Evolutionary conservation across 2,113 vertebrate genomes (phyloP).

Genomic region (Ahaetulla prasina): DNA sequence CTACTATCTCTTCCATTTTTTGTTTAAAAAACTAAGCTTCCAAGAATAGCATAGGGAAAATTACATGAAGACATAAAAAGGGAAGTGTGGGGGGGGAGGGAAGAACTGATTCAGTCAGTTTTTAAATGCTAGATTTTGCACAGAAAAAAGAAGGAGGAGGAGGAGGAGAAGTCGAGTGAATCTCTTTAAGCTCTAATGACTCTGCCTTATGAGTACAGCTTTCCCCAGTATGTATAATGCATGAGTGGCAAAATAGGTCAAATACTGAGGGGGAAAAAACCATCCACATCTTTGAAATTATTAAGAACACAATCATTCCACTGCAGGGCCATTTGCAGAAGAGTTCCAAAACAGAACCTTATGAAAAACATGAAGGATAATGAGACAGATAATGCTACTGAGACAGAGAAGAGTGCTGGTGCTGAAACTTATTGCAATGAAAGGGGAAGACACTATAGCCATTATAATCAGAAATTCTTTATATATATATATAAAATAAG

Average conservation of each 20-base stretch:
- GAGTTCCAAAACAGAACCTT: constrained; percentile 53
- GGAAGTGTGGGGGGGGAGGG: not conserved
- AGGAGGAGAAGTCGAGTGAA: constrained; percentile 39
- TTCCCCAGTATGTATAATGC: constrained; percentile 55
- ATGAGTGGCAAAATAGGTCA: constrained; percentile 66
- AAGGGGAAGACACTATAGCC: constrained; percentile 38
- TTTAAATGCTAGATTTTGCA: constrained; percentile 53
- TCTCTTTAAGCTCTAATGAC: constrained; percentile 55
- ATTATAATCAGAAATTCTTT: constrained; percentile 29
- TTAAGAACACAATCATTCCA: constrained; percentile 65
- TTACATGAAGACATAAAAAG: constrained; percentile 27
- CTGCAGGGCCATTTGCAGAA: constrained; percentile 62
- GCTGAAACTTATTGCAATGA: constrained; percentile 34
- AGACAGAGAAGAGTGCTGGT: constrained; percentile 37
- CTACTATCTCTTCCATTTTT: not conserved
- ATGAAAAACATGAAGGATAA: constrained; percentile 61
- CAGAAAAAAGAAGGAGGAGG: constrained; percentile 38
- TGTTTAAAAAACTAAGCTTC: constrained; percentile 1
- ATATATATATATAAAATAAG: constrained; percentile 30
- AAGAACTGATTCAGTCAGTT: constrained; percentile 47
- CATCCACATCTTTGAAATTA: constrained; percentile 64
- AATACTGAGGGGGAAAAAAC: constrained; percentile 42
- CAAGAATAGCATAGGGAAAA: constrained; percentile 4
- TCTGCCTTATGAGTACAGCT: constrained; percentile 51
- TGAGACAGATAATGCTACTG: constrained; percentile 50